phyloP scores from a whole-genome alignment of 2,888 invertebrate species.

The Salticus scenicus region DNA sequence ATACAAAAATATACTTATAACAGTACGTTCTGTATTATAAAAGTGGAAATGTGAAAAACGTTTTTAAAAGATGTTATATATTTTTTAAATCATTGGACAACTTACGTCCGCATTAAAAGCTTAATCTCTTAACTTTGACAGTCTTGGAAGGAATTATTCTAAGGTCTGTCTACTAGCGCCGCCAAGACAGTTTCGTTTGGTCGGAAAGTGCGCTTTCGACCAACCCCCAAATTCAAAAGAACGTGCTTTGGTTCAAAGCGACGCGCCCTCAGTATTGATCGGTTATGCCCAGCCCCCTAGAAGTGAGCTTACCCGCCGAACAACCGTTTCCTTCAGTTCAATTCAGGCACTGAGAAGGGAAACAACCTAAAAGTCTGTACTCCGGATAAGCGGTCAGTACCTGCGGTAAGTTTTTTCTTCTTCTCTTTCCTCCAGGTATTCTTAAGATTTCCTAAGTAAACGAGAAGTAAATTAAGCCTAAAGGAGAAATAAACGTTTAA shows the following conservation, averaged over 20 bases:
- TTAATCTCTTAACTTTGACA: background rate
- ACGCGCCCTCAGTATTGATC: conserved; percentile 50
- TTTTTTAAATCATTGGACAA: no score
- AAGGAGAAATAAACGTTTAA: no score
- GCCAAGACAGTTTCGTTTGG: conserved; percentile 10
- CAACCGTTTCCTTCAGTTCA: conserved; percentile 32
- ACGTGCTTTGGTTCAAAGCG: conserved; percentile 61
- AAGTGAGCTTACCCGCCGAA: conserved; percentile 21
- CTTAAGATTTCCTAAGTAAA: background rate
- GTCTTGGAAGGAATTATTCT: background rate
- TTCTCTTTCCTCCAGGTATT: conserved; percentile 1
- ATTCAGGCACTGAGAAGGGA: conserved; percentile 24
- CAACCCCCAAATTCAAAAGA: conserved; percentile 37
- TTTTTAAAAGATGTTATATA: no score
- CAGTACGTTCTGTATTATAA: no score
- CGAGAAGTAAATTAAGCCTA: no score
- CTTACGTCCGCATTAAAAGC: background rate
- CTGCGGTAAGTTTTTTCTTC: conserved; percentile 23
- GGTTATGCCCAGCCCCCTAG: conserved; percentile 17
- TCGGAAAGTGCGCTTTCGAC: conserved; percentile 18
- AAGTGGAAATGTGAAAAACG: no score
- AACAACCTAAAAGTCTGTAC: conserved; percentile 23
- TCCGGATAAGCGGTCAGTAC: conserved; percentile 21
- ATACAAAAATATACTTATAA: no score
- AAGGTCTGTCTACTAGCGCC: conserved; percentile 16